Conservation (phyloP, 2,113 vertebrate genomes). For the Equus quagga region DNA sequence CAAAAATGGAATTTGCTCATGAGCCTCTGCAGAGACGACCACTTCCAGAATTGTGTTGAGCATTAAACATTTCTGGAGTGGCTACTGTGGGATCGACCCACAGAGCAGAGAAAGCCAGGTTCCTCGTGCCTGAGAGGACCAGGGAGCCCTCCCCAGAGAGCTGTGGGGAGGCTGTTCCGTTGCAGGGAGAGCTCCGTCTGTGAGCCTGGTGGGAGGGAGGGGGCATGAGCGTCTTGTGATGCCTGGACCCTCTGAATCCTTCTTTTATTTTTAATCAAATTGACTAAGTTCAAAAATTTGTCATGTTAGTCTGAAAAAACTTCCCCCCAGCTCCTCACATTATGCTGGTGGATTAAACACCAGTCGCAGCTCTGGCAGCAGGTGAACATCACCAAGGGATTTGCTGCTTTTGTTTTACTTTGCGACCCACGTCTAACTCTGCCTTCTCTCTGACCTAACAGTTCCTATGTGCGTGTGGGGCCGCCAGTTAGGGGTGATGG, state of each 20-base stretch:
- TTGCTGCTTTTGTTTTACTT: background rate
- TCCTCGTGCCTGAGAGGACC: background rate
- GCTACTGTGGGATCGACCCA: background rate
- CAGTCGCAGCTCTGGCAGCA: background rate
- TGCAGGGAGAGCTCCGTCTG: rapidly evolving
- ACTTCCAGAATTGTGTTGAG: background rate
- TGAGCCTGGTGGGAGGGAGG: background rate
- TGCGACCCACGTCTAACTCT: background rate
- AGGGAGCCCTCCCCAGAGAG: background rate
- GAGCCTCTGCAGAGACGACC: background rate
- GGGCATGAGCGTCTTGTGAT: rapidly evolving
- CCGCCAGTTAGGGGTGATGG: background rate
- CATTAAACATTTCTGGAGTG: background rate
- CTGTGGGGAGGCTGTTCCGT: background rate
- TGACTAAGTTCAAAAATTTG: background rate
- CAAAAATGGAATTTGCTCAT: constrained; percentile 95
- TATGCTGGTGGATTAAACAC: background rate
- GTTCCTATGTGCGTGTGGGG: background rate
- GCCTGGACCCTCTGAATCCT: background rate
- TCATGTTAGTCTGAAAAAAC: background rate
- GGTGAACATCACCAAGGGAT: background rate
- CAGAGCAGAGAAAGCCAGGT: background rate
- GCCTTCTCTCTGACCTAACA: background rate
- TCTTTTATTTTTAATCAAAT: background rate
- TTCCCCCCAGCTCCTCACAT: background rate